Evolutionary conservation across 1,140 invertebrate genomes (phyloP).

Genomic region (Drosophila rhopaloa): DNA sequence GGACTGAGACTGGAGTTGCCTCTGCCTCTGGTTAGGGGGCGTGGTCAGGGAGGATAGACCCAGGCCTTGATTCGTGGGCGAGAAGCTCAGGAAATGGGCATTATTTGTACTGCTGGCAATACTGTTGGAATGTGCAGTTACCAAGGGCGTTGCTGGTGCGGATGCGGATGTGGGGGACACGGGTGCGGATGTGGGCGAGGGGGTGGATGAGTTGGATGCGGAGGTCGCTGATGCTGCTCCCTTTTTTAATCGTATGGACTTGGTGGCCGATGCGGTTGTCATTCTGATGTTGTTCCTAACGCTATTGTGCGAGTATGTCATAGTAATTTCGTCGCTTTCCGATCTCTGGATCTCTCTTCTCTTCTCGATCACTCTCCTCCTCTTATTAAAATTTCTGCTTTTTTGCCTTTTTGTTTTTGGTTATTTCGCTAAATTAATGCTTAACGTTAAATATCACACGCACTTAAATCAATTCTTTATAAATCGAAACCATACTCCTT

Average conservation of each 20-base stretch:
- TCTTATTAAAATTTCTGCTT: slow-evolving; percentile 72
- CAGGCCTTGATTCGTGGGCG: slow-evolving; percentile 57
- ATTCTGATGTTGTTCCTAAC: slow-evolving; percentile 84
- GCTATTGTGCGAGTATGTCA: slow-evolving; percentile 85
- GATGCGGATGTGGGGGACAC: slow-evolving; percentile 53
- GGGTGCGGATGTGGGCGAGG: slow-evolving; percentile 46
- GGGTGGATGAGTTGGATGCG: slow-evolving; percentile 42
- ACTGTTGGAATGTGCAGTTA: slow-evolving; percentile 85
- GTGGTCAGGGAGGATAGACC: slow-evolving; percentile 37
- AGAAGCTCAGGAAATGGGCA: slow-evolving; percentile 67
- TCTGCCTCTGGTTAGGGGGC: slow-evolving; percentile 53
- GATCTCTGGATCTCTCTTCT: slow-evolving; percentile 22
- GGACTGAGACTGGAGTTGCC: slow-evolving; percentile 62
- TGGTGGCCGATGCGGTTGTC: slow-evolving; percentile 83
- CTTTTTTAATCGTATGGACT: slow-evolving; percentile 82
- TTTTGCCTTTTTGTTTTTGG: slow-evolving; percentile 74
- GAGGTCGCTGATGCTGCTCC: slow-evolving; percentile 47
- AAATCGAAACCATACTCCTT: slow-evolving; percentile 77
- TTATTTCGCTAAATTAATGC: slow-evolving; percentile 82
- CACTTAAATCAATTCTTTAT: slow-evolving; percentile 84
- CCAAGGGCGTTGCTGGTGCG: slow-evolving; percentile 60
- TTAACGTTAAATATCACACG: slow-evolving; percentile 85
- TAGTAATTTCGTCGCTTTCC: slow-evolving; percentile 76
- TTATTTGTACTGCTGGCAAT: slow-evolving; percentile 84
- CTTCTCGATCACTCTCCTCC: slow-evolving; percentile 19